Base-by-base conservation (phyloP, 2,888 invertebrate species). In the Lepidonotus clava region DNA sequence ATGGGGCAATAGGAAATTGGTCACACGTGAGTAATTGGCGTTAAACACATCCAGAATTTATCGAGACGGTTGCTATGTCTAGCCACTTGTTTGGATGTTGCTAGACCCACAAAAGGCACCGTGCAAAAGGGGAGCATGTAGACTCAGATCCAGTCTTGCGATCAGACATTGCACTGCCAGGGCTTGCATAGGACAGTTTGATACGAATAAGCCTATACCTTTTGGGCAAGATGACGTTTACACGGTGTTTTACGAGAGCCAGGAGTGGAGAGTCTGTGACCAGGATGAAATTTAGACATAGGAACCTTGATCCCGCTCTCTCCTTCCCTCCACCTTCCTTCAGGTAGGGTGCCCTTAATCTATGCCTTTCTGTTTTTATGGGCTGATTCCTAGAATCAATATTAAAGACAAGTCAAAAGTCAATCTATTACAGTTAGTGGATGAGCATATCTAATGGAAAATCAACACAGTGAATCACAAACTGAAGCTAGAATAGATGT, bases 1-100 rank as follows among this genome's bases (percentile, higher is more conserved):
- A n/a, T n/a, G n/a, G n/a, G n/a, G n/a, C n/a, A n/a, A n/a, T n/a
- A n/a, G n/a, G n/a, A n/a, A n/a, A 53, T n/a, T 53, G 11, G 53
- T n/a, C 21, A 53, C n/a, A n/a, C 53, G 11, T 53, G 53, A 11
- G 53, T 53, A 53, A 53, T n/a, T 24, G 32, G 32, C 28, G 61
- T 61, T 1, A 61, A 61, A 32, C 11, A 24, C 61, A 61, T 61
- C 28, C 61, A 61, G 61, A 61, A 61, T 61, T 61, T 61, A 61
- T 61, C 28, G 11, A 61, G 61, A 61, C 28, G 61, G 61, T 61
- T 61, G 61, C 61, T 61, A 61, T 61, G 61, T 61, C 61, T 61
- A 32, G 14, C 18, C 61, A 11, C 0, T 1, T 61, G 61, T 61
- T 61, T 61, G 61, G 0, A 11, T 61, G 61, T 61, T 61, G 61